Evolutionary conservation across 2,113 vertebrate species (phyloP).

Genomic region (Hypanus sabinus): DNA sequence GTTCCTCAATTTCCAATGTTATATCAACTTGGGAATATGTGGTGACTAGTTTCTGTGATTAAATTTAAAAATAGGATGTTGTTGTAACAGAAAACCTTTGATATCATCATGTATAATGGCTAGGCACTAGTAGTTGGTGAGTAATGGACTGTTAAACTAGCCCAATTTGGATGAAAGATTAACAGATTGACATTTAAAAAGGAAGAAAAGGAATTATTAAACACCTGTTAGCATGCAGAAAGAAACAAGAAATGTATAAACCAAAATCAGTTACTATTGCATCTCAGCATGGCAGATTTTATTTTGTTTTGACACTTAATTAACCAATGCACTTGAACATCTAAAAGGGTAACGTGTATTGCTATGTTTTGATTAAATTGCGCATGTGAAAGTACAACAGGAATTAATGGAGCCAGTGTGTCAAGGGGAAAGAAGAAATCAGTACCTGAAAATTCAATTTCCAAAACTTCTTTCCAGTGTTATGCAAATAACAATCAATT

Average conservation of each 20-base stretch:
- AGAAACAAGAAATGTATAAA: not conserved
- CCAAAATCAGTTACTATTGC: not conserved
- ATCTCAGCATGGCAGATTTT: not conserved
- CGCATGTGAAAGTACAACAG: not conserved
- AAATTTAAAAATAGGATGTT: conserved; percentile 24
- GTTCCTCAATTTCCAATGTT: not conserved
- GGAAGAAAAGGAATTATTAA: conserved; percentile 3
- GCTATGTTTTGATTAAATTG: not conserved
- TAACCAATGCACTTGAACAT: not conserved
- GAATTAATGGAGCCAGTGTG: not conserved
- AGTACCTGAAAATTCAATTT: too few relatives aligned
- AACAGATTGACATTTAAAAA: conserved; percentile 15
- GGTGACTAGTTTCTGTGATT: not conserved
- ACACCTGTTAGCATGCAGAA: too few relatives aligned
- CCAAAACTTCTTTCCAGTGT: too few relatives aligned
- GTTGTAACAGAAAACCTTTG: not conserved
- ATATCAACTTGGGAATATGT: not conserved
- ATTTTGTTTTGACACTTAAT: not conserved
- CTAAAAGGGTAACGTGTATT: not conserved
- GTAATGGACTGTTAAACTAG: conserved; percentile 27
- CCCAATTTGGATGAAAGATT: conserved; percentile 29
- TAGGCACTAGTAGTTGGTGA: conserved; percentile 4
- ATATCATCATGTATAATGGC: not conserved
- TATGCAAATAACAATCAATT: too few relatives aligned
- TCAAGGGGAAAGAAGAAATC: not conserved